Percentiles rank a stretch among this genome's conserved stretches.
phyloP scores from a whole-genome alignment of 53 echinoderm and acorn worm species.

The Henricia sp. region DNA sequence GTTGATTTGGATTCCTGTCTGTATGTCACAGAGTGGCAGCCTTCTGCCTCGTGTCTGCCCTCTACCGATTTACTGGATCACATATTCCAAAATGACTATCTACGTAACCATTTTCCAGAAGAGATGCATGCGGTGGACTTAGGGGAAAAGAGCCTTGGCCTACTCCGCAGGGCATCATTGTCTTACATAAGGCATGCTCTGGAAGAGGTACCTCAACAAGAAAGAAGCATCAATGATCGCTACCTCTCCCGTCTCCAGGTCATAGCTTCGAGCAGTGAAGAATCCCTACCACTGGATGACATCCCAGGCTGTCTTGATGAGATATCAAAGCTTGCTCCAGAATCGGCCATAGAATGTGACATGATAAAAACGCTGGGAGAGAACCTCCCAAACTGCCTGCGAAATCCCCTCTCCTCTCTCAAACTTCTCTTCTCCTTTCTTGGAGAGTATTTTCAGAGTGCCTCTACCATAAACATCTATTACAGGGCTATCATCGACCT shows the following conservation, averaged over 20 bases:
- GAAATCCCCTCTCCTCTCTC: constrained; percentile 79
- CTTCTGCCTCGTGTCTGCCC: constrained; percentile 60
- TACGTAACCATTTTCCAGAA: constrained; percentile 54
- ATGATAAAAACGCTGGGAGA: constrained; percentile 85
- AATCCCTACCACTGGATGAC: constrained; percentile 62
- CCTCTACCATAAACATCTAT: constrained; percentile 73
- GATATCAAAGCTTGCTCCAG: constrained; percentile 66
- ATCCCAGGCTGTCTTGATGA: constrained; percentile 69
- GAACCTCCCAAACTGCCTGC: constrained; percentile 78
- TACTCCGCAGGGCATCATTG: constrained; percentile 63
- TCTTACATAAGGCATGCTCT: constrained; percentile 90
- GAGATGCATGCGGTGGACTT: constrained; percentile 69
- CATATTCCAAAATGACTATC: constrained; percentile 69
- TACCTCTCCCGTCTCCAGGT: constrained; percentile 70
- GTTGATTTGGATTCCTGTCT: constrained; percentile 75
- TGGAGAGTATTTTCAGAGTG: constrained; percentile 20
- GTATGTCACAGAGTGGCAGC: constrained; percentile 78
- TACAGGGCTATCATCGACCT: constrained; percentile 78
- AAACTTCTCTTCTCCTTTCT: constrained; percentile 79
- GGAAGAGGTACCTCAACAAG: constrained; percentile 66
- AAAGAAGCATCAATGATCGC: constrained; percentile 63
- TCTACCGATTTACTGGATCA: constrained; percentile 70
- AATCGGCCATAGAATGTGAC: constrained; percentile 74
- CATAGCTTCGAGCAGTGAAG: constrained; percentile 58
- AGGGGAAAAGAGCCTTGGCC: constrained; percentile 63